Evolutionary conservation across 2,113 vertebrate species (phyloP).

Genomic region (Pterophyllum scalare): DNA sequence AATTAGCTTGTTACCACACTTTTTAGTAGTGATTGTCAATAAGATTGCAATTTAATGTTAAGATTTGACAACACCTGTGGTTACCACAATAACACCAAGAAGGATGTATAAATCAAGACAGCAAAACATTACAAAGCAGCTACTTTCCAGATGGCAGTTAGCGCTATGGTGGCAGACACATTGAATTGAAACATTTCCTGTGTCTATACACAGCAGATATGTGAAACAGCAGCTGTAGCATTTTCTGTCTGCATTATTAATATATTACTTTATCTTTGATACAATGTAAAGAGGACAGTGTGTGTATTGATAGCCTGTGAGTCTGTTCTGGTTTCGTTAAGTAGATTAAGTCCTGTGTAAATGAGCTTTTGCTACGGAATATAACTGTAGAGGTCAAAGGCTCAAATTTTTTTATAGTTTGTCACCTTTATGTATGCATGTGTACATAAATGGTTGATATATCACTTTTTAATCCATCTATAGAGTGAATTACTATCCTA

Average conservation of each 20-base stretch:
- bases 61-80: neutral
- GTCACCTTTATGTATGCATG: neutral
- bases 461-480: neutral
- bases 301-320: neutral
- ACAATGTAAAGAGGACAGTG: neutral
- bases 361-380: neutral
- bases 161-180: neutral
- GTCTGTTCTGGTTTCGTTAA: neutral
- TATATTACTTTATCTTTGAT: neutral
- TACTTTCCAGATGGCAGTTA: neutral
- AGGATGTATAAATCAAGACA: neutral
- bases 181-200: too few species aligned
- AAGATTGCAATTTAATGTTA: neutral
- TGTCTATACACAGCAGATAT: neutral
- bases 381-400: neutral
- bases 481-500: constrained; percentile 10
- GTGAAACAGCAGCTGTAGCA: neutral
- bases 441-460: neutral
- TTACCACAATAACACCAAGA: neutral
- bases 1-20: neutral
- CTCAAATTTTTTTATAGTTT: too few species aligned
- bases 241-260: neutral
- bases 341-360: neutral
- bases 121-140: neutral
- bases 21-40: neutral